Percentiles rank a stretch among this genome's conserved stretches.
These are phyloP conservation scores for Pseudomyrmex cubaensis DNA, from an alignment of 1,140 invertebrate species.

Conservation along the genomic window DNA sequence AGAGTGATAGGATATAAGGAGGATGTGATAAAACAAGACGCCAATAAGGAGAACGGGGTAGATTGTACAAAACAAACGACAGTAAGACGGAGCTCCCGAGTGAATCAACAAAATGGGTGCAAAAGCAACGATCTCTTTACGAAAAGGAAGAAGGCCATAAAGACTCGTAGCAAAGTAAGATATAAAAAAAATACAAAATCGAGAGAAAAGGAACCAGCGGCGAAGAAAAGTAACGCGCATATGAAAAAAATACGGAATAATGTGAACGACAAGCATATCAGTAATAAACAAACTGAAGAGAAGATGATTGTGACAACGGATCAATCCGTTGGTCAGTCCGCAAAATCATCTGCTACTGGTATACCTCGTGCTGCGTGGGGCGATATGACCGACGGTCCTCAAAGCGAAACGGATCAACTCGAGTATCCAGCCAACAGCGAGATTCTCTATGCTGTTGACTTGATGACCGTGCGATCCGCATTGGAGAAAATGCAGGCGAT, in stretches of 20 bases:
- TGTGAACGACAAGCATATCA: no score
- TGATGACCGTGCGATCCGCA: constrained; percentile 83
- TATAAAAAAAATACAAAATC: no score
- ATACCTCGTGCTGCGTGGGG: constrained; percentile 83
- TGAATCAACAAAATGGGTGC: constrained; percentile 79
- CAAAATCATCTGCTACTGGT: constrained; percentile 71
- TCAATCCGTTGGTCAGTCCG: constrained; percentile 17
- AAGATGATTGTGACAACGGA: constrained; percentile 55
- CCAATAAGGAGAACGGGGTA: constrained; percentile 64
- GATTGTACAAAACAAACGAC: constrained; percentile 71
- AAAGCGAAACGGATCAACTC: constrained; percentile 68
- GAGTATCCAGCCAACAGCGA: constrained; percentile 81
- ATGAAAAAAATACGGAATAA: constrained; percentile 56
- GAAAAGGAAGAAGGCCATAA: no score
- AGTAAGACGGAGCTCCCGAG: constrained; percentile 79
- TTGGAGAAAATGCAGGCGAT: constrained; percentile 84
- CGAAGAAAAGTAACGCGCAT: no score
- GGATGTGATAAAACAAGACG: constrained; percentile 53
- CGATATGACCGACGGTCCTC: constrained; percentile 83
- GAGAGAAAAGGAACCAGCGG: no score
- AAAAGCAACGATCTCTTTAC: no score
- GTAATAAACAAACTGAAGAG: no score
- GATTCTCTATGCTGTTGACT: constrained; percentile 85
- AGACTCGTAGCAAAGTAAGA: no score
- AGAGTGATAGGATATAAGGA: constrained; percentile 58